Conservation (phyloP, 2,113 vertebrate genomes). For the Zosterops lateralis region DNA sequence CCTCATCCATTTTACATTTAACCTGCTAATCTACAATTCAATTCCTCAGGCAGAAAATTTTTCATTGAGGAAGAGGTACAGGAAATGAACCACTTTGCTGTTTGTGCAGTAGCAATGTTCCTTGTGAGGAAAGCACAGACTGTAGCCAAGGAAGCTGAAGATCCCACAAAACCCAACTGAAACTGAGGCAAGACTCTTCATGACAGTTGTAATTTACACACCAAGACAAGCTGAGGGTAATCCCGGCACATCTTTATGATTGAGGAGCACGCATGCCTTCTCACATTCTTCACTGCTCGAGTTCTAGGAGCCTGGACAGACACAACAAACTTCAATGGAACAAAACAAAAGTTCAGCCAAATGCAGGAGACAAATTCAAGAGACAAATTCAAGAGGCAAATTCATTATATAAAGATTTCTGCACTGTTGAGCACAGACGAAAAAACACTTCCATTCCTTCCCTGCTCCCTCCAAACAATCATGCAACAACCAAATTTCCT, state of each 20-base stretch:
- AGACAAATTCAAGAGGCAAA: not conserved
- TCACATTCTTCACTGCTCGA: slow-evolving; percentile 90
- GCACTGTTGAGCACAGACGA: not conserved
- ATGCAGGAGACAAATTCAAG: not conserved
- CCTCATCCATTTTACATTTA: not conserved
- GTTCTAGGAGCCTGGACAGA: slow-evolving; percentile 84
- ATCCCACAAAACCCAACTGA: not conserved
- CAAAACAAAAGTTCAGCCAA: slow-evolving; percentile 50
- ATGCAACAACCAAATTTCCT: not conserved
- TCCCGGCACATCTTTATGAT: slow-evolving; percentile 95
- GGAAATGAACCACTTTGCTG: not conserved
- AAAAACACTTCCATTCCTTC: not conserved
- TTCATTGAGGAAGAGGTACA: not conserved
- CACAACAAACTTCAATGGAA: slow-evolving; percentile 44
- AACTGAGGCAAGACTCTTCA: not conserved
- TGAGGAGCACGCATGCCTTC: slow-evolving; percentile 91
- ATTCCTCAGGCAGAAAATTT: not conserved
- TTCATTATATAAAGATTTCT: not conserved
- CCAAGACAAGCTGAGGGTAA: slow-evolving; percentile 89
- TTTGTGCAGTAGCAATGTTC: not conserved
- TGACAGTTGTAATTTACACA: slow-evolving; percentile 46
- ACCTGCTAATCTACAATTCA: not conserved
- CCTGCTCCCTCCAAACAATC: not conserved
- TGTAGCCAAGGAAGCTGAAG: not conserved
- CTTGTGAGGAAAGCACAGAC: not conserved